phyloP scores from a whole-genome alignment of 2,113 vertebrate species.

The Neodontobutis hainanensis region DNA sequence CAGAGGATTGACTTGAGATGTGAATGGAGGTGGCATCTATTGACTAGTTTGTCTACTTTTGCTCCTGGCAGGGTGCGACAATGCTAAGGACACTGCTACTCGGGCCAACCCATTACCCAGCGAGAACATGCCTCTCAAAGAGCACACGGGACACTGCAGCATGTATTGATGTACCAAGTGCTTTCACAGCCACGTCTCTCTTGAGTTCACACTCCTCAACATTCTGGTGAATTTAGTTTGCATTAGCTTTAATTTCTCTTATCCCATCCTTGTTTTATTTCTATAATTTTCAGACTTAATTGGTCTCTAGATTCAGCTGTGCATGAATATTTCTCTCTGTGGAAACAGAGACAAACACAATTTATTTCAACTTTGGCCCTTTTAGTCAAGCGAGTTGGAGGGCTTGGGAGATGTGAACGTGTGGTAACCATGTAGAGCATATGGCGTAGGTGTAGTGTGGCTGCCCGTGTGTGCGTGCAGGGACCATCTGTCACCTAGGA shows the following conservation, averaged over 20 bases:
- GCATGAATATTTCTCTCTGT: slow-evolving; percentile 48
- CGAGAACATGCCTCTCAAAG: slow-evolving; percentile 25
- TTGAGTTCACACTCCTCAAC: slow-evolving; percentile 6
- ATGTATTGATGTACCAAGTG: background rate
- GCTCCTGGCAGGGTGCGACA: slow-evolving; percentile 26
- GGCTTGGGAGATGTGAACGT: slow-evolving; percentile 39
- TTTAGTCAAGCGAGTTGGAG: slow-evolving; percentile 24
- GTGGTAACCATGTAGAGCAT: slow-evolving; percentile 59
- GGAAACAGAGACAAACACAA: background rate
- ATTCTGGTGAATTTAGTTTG: slow-evolving; percentile 28
- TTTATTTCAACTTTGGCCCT: slow-evolving; percentile 45
- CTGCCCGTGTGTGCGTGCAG: slow-evolving; percentile 34
- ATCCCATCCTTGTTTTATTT: slow-evolving; percentile 21
- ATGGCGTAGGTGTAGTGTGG: slow-evolving; percentile 58
- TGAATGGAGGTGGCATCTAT: slow-evolving; percentile 53
- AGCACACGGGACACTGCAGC: slow-evolving; percentile 17
- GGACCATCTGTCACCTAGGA: slow-evolving; percentile 69
- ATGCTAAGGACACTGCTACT: slow-evolving; percentile 25
- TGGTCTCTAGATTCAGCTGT: slow-evolving; percentile 53
- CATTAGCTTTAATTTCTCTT: slow-evolving; percentile 24
- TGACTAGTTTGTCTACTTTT: slow-evolving; percentile 48
- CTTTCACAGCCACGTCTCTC: slow-evolving; percentile 23
- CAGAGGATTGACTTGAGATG: slow-evolving; percentile 48
- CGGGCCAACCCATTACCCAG: slow-evolving; percentile 34
- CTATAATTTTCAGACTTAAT: slow-evolving; percentile 67